Evolutionary conservation across 2,797 vertebrate species (phyloP).

Genomic region (Aphelocoma californica): DNA sequence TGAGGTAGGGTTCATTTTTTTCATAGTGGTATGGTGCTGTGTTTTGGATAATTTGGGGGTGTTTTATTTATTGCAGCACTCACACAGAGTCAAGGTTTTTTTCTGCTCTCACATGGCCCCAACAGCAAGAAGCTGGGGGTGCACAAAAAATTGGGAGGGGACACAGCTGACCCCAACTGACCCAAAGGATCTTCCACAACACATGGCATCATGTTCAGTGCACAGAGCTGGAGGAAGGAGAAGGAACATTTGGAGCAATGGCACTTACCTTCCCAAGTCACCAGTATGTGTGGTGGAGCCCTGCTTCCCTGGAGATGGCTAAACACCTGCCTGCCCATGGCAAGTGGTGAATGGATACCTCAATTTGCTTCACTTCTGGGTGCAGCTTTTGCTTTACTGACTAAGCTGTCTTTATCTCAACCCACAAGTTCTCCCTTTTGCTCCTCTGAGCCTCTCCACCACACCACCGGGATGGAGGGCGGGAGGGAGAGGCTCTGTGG

Average conservation of each 20-base stretch:
- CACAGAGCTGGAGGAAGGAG: not conserved
- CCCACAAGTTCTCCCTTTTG: not conserved
- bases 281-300: not conserved
- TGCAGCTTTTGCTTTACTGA: not conserved
- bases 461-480: rapidly evolving
- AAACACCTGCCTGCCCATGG: too few species aligned
- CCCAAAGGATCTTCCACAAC: not conserved
- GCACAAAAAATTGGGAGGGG: not conserved
- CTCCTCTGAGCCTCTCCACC: not conserved
- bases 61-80: not conserved
- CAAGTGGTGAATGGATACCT: too few species aligned
- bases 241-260: not conserved
- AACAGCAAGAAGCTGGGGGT: rapidly evolving
- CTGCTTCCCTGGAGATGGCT: not conserved
- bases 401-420: not conserved
- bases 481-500: not conserved
- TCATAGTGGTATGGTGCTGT: not conserved
- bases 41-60: not conserved
- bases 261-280: too few species aligned
- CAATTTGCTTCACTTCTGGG: not conserved
- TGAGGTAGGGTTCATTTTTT: not conserved
- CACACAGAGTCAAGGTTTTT: not conserved
- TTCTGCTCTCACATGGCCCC: rapidly evolving
- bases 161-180: not conserved
- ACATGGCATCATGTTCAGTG: not conserved